Evolutionary conservation across 1,140 invertebrate genomes (phyloP).

Genomic region (Scaptomyza pallida): DNA sequence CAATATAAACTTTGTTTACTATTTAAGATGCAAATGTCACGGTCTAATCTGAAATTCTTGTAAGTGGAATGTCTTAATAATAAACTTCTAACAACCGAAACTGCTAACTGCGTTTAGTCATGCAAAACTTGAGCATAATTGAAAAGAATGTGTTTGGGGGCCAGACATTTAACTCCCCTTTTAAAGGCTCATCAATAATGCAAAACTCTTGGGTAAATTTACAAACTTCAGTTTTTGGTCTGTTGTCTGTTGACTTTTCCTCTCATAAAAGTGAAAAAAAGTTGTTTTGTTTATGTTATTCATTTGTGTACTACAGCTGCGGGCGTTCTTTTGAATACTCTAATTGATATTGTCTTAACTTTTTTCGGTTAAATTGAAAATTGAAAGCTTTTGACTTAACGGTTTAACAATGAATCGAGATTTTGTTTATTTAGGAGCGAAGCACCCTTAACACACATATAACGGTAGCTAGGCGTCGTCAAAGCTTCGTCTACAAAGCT

Average conservation of each 20-base stretch:
- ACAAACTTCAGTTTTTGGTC: background rate
- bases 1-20: background rate
- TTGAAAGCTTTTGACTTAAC: slow-evolving; percentile 20
- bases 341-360: slow-evolving; percentile 12
- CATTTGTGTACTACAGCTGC: slow-evolving; percentile 4
- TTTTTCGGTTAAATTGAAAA: slow-evolving; percentile 3
- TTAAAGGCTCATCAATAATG: slow-evolving; percentile 20
- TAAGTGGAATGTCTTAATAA: background rate
- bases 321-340: background rate
- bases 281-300: slow-evolving; percentile 29
- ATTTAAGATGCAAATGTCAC: background rate
- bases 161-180: background rate
- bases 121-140: background rate
- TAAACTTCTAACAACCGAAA: background rate
- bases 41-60: background rate
- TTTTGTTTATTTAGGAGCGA: background rate
- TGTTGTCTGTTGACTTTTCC: slow-evolving; percentile 13
- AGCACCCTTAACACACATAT: background rate
- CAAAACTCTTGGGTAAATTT: slow-evolving; percentile 28
- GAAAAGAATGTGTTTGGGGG: background rate
- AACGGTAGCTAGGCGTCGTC: slow-evolving; percentile 25
- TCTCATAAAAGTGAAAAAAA: background rate
- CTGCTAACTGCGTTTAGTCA: background rate
- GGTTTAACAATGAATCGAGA: slow-evolving; percentile 15
- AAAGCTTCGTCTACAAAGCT: slow-evolving; percentile 17